A percentile compares a stretch with the other conserved stretches of the same genome.
These are phyloP conservation scores for Macropodus opercularis DNA, from an alignment of 2,797 vertebrate genomes.

Conservation along the genomic window DNA sequence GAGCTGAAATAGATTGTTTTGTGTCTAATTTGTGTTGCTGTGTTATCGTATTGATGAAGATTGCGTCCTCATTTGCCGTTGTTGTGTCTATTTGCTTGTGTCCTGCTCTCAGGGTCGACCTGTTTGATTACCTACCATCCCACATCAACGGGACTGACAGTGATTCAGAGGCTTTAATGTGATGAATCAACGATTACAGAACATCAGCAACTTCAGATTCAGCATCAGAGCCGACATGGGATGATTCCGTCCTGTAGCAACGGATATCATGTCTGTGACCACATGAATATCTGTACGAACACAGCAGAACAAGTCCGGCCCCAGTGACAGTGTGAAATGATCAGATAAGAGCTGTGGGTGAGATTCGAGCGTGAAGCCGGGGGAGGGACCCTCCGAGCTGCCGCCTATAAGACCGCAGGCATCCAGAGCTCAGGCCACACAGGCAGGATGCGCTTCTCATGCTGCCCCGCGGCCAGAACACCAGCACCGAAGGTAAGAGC, in stretches of 20 bases:
- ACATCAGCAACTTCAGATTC: background rate
- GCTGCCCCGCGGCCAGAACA: constrained; percentile 18
- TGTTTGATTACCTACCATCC: background rate
- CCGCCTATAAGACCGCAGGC: constrained; percentile 51
- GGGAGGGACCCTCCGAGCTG: constrained; percentile 22
- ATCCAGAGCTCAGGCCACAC: constrained; percentile 5
- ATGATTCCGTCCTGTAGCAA: background rate
- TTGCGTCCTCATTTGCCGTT: background rate
- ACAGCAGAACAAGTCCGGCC: constrained; percentile 12
- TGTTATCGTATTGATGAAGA: background rate
- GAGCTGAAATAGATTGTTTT: too few relatives aligned
- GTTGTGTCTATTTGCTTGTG: background rate
- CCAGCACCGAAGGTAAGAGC: constrained; percentile 59
- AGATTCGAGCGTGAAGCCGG: constrained; percentile 14
- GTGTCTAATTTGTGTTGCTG: too few relatives aligned
- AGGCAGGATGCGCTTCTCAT: constrained; percentile 59
- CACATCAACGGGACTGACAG: background rate
- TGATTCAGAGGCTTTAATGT: too few relatives aligned
- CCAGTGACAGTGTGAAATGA: constrained; percentile 11
- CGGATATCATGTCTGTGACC: constrained; percentile 13
- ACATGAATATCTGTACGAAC: constrained; percentile 13
- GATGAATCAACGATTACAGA: background rate
- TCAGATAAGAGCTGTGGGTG: constrained; percentile 28
- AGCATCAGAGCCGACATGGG: too few relatives aligned
- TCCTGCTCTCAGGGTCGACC: background rate